Evolutionary conservation across 2,797 vertebrate genomes (phyloP), one percentile per base, ranked within the genome.

Genomic region (Arrhamphus sclerolepis): DNA sequence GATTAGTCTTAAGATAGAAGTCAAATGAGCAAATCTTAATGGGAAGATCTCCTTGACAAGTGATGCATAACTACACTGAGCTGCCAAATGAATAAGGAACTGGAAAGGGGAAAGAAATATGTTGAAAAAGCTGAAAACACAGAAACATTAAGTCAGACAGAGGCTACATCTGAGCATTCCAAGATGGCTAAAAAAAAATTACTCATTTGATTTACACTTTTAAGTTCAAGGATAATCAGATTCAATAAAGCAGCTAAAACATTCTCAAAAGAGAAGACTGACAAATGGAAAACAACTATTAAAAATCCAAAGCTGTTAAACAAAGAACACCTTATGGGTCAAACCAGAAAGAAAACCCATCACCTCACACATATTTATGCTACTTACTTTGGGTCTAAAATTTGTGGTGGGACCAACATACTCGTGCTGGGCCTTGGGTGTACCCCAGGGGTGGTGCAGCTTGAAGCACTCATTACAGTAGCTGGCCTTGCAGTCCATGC

Each of bases 381-480:
- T 44, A 66, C 81, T 70, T 81, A 94, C 97, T 92, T 98, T 99
- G 41, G 97, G 97, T 72, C 96, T 94, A 77, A 98, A 98, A 80
- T 96, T 98, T 2, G 94, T 97, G 29, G 98, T 99, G 83, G 98
- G 97, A 17, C 95, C 96, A 28, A 96, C 96, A 1, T 96, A 99
- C 65, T 99, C 97, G 1, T 99, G 97, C 78, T 98, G 97, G 29
- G 98, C 98, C 86, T 95, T 98, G 46, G 93, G 87, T 0, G 96
- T 98, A 1, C 97, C 97, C 98, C 97, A 99, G 0, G 98, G 98
- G 75, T 99, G 97, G 76, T 98, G 90, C 47, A 97, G 77, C 87
- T 99, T 99, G 89, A 98, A 99, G 85, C 97, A 98, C 64, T 98
- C 96, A 0, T 99, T 99, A 78, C 98, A 99, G 82, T 94, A 99